phyloP scores from a whole-genome alignment of 2,113 vertebrate genomes.

The Apodemus sylvaticus region DNA sequence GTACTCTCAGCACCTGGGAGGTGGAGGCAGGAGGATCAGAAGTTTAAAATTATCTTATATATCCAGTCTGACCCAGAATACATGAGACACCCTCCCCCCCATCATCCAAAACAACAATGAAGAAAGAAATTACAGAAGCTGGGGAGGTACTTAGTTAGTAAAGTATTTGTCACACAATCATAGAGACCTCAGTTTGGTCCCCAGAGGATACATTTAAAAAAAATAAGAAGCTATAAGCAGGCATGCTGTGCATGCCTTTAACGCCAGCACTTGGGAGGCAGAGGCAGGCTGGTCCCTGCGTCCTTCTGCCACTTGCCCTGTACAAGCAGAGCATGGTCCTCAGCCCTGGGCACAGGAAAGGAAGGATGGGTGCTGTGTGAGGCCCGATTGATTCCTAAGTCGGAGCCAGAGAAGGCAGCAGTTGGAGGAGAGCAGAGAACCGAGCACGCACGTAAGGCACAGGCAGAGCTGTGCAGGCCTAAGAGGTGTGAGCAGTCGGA shows the following conservation, averaged over 20 bases:
- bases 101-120: background rate
- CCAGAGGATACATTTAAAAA: background rate
- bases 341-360: background rate
- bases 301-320: background rate
- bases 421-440: background rate
- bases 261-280: background rate
- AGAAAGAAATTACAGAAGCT: background rate
- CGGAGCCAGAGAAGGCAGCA: background rate
- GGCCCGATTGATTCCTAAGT: background rate
- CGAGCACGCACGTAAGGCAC: rapidly evolving
- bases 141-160: background rate
- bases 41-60: background rate
- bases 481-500: background rate
- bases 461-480: background rate
- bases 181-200: background rate
- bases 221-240: background rate
- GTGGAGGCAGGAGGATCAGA: background rate
- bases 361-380: background rate
- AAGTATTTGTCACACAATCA: background rate
- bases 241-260: background rate
- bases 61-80: background rate
- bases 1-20: background rate
- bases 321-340: background rate
- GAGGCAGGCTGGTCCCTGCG: background rate
- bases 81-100: background rate